Conservation (phyloP, 2,113 vertebrate species). For the Phyllopteryx taeniolatus region DNA sequence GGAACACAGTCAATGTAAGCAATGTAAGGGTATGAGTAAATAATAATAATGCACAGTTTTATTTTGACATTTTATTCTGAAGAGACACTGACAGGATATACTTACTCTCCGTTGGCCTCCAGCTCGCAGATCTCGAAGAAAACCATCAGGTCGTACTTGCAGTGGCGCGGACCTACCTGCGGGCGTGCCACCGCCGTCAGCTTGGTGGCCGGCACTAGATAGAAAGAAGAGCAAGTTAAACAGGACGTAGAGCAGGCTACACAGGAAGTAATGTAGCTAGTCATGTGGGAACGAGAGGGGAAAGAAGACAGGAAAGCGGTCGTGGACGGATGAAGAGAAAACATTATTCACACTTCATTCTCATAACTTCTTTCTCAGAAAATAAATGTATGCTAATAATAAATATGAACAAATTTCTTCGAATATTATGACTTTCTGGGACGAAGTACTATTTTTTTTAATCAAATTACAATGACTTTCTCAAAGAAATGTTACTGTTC, state of each 20-base stretch:
- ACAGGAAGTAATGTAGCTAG: conserved; percentile 19
- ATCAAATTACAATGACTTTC: too few species aligned
- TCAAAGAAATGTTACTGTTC: too few species aligned
- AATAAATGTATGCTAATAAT: too few species aligned
- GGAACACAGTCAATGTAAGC: too few species aligned
- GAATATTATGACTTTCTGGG: too few species aligned
- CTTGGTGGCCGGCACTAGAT: conserved; percentile 93
- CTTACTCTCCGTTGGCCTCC: conserved; percentile 97
- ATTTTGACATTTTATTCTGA: not conserved
- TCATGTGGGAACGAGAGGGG: conserved; percentile 39
- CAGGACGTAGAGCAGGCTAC: conserved; percentile 1
- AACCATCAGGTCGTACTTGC: conserved; percentile 95
- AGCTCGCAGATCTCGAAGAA: conserved; percentile 98
- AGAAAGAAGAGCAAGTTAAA: conserved; percentile 23
- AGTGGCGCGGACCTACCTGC: conserved; percentile 85
- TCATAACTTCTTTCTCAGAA: not conserved
- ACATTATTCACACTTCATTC: not conserved
- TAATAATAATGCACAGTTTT: too few species aligned
- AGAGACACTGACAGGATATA: not conserved
- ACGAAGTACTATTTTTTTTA: too few species aligned
- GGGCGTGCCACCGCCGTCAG: conserved; percentile 85
- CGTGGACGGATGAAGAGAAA: conserved; percentile 25
- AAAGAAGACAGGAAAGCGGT: conserved; percentile 41
- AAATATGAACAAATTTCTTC: too few species aligned
- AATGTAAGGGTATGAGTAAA: too few species aligned